phyloP scores from a whole-genome alignment of 2,797 vertebrate species.

The Rhinoraja longicauda region DNA sequence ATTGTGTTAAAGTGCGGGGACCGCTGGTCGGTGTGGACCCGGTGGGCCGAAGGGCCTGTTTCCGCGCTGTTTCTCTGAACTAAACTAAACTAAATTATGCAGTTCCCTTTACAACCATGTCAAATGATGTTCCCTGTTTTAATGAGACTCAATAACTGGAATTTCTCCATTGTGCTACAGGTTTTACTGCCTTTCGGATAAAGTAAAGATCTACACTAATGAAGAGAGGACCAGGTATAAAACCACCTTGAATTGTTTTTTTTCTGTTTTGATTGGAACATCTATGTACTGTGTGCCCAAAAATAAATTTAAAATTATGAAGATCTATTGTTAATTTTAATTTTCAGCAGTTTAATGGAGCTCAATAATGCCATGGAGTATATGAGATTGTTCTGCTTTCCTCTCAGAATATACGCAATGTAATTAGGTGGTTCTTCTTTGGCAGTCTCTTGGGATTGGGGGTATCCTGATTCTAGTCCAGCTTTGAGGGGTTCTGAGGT shows the following conservation, averaged over 20 bases:
- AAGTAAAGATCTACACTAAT: constrained; percentile 80
- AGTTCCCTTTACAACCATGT: background rate
- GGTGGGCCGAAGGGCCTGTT: too few species aligned
- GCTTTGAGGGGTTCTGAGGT: too few species aligned
- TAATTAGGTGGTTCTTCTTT: background rate
- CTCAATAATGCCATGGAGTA: background rate
- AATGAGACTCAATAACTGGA: background rate
- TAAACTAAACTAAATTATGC: too few species aligned
- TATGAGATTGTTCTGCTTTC: background rate
- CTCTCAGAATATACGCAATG: background rate
- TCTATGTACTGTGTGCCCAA: background rate
- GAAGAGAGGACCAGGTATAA: constrained; percentile 81
- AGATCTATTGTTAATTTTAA: background rate
- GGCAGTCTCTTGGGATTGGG: too few species aligned
- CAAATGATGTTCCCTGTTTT: background rate
- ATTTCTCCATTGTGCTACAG: constrained; percentile 51
- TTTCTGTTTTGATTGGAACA: background rate
- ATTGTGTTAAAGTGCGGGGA: too few species aligned
- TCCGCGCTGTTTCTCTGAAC: too few species aligned
- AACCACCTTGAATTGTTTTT: too few species aligned
- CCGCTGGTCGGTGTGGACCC: too few species aligned
- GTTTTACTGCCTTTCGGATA: constrained; percentile 72
- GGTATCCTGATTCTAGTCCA: too few species aligned
- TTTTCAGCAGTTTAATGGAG: background rate
- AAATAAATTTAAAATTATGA: background rate